Conservation (phyloP, 2,797 vertebrate genomes). For the Phrynocephalus forsythii region DNA sequence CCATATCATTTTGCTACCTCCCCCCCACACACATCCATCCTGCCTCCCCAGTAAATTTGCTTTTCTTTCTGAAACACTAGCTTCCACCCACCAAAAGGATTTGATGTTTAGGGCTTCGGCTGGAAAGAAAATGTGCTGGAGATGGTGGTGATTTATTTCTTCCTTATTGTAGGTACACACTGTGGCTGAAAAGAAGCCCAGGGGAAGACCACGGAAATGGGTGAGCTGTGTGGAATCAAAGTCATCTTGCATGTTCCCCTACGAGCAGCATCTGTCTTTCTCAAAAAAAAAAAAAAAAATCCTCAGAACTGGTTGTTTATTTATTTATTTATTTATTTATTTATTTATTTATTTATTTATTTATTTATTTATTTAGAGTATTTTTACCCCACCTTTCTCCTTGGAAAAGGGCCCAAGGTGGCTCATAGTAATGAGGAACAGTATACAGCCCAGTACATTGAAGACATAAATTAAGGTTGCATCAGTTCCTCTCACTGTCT, state of each 20-base stretch:
- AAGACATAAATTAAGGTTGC: no score
- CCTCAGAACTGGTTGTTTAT: no score
- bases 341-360: no score
- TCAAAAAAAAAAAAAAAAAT: neutral
- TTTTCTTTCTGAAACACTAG: neutral
- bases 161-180: conserved; percentile 56
- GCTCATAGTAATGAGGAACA: no score
- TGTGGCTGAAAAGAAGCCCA: conserved; percentile 59
- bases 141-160: neutral
- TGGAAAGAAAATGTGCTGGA: neutral
- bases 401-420: no score
- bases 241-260: neutral
- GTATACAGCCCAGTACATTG: no score
- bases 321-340: no score
- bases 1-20: no score
- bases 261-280: neutral
- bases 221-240: conserved; percentile 50
- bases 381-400: no score
- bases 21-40: no score
- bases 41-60: neutral
- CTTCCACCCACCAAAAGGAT: neutral
- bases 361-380: no score
- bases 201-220: conserved; percentile 75
- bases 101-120: neutral
- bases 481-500: neutral